Evolutionary conservation across 1,140 invertebrate species (phyloP), one percentile per base, ranked within the genome.

Genomic region (Hormaphis cornu): DNA sequence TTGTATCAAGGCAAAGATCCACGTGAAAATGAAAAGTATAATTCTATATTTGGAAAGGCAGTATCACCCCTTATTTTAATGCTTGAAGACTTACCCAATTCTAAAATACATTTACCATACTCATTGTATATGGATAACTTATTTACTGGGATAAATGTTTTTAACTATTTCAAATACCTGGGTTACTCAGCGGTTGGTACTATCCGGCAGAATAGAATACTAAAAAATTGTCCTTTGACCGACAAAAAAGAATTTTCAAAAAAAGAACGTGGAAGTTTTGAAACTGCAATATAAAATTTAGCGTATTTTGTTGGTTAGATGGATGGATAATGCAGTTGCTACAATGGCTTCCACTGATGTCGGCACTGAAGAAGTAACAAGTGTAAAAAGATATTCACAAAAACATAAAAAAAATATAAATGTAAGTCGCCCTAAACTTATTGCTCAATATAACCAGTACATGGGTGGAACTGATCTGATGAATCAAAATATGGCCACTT

Each of bases 401-500:
- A n/a, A n/a, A n/a, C n/a, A 46, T 20, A 46, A 46, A 46, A 53
- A 50, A 53, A 53, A 53, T 12, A 53, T 26, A 28, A 54, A 33
- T 20, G 53, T 54, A 33, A 14, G 20, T 33, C n/a, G 28, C 30
- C 28, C 28, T 9, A 35, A 35, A 16, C 3, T 54, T 10, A 54
- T 54, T 54, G 53, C 53, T 3, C 30, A 54, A 6, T 54, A 54
- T 14, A 61, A 61, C 22, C 42, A 24, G 3, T 66, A 46, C 18
- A 66, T 66, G 40, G 28, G 61, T 30, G 72, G 73, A 1, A 72
- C 72, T 6, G 73, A 75, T 50, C 56, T 63, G 24, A 71, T 72
- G 26, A 70, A 75, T 72, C 70, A 73, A 59, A 70, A 54, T 37
- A 33, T 74, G 24, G 72, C 59, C 33, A 56, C 56, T 24, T 72